Base-by-base conservation (phyloP, 2,113 vertebrate genomes). In the Jacana jacana region DNA sequence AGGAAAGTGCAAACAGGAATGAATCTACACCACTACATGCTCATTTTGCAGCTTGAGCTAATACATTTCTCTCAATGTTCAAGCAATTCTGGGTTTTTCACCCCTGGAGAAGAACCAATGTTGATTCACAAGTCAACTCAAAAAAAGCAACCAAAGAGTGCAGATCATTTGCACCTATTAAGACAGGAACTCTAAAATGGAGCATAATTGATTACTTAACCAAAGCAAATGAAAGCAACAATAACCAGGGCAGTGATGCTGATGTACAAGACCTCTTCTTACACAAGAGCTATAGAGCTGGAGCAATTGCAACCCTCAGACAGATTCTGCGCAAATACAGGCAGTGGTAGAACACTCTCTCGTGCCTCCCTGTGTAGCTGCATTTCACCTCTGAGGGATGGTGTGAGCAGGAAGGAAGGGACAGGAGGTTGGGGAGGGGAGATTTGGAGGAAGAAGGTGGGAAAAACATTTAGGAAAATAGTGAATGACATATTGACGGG, bases 111-210 rank as follows among this genome's bases (percentile, higher is more conserved):
- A 91, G 44, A 55, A 27, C 3, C 55, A 33, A 7, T 10, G 17
- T 80, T 86, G 71, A 85, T 71, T 88, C 66, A 84, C 60, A 94
- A 70, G 70, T 90, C 28, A n/a, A 61, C 44, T 86, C 70, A 95
- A 87, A 89, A 71, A 76, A 82, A 75, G 72, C 63, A 92, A 25
- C 71, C 52, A 60, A 71, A 91, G 58, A 89, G 57, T 58, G 86
- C 71, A 86, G 92, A 91, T 73, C 31, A 64, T 81, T 68, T 57
- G 42, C 79, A 87, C 72, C 64, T 91, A 37, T 86, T 93, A 78
- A 2, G 48, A 44, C 61, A 94, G 78, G 65, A 86, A 72, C 64
- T 92, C 79, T 86, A 57, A 95, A 92, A 79, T 37, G 48, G 52
- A 81, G 57, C 33, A 22, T 22, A 75, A 82, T 73, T 48, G 91